A percentile compares a stretch with the other conserved stretches of the same genome.
phyloP scores from a whole-genome alignment of 1,140 invertebrate species.

The Drosophila paulistorum region DNA sequence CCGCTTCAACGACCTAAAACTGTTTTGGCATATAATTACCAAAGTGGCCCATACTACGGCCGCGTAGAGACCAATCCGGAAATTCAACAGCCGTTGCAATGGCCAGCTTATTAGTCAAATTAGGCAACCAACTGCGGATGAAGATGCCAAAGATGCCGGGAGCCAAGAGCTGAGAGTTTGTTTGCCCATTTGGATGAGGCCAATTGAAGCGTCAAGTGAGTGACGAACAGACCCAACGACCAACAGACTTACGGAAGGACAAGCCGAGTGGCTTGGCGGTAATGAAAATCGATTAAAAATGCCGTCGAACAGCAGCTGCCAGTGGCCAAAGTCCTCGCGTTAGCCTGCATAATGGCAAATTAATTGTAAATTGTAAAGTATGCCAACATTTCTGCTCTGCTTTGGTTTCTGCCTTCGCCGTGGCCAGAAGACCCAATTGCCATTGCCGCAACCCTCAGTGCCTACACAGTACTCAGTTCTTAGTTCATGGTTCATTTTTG shows the following conservation, averaged over 20 bases:
- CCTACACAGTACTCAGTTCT: neutral
- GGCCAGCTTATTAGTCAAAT: slow-evolving; percentile 79
- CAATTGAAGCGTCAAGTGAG: slow-evolving; percentile 79
- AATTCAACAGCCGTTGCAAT: slow-evolving; percentile 79
- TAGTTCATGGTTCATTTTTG: slow-evolving; percentile 5
- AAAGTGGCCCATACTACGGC: slow-evolving; percentile 50
- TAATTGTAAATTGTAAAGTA: slow-evolving; percentile 73
- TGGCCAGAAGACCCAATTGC: slow-evolving; percentile 2
- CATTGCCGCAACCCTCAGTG: neutral
- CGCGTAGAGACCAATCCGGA: slow-evolving; percentile 41
- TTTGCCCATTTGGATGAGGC: slow-evolving; percentile 69
- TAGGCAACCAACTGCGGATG: slow-evolving; percentile 55
- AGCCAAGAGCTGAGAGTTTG: slow-evolving; percentile 50
- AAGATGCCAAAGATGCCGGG: slow-evolving; percentile 20
- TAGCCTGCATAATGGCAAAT: slow-evolving; percentile 67
- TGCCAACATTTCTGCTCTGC: slow-evolving; percentile 61
- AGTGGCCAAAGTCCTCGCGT: slow-evolving; percentile 3
- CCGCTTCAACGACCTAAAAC: slow-evolving; percentile 56
- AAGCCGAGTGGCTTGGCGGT: slow-evolving; percentile 42
- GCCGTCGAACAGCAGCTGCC: slow-evolving; percentile 31
- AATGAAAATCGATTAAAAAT: slow-evolving; percentile 80
- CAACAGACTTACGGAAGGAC: slow-evolving; percentile 14
- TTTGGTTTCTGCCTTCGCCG: slow-evolving; percentile 69
- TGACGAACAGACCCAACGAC: slow-evolving; percentile 46
- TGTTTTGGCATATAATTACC: slow-evolving; percentile 78